Conservation (phyloP, 2,797 vertebrate species). For the Crenichthys baileyi region DNA sequence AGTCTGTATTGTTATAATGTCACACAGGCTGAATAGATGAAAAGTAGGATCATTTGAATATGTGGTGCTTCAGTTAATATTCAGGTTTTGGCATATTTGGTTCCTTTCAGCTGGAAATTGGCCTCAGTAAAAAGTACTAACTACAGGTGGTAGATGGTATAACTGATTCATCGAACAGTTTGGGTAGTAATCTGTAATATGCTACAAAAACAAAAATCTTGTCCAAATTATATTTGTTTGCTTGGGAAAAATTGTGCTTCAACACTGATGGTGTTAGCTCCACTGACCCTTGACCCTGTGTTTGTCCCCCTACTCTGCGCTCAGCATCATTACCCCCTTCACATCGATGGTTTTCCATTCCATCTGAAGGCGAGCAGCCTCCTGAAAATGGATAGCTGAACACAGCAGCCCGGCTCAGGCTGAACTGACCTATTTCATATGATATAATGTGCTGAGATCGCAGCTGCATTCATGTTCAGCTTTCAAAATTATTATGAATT, state of each 20-base stretch:
- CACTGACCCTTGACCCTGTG: slow-evolving; percentile 35
- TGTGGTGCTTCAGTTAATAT: not conserved
- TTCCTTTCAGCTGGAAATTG: not conserved
- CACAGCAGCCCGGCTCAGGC: slow-evolving; percentile 26
- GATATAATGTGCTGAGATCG: slow-evolving; percentile 62
- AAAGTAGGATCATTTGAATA: too few relatives aligned
- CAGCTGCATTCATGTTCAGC: slow-evolving; percentile 52
- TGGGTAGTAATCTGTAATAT: not conserved
- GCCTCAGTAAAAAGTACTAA: too few relatives aligned
- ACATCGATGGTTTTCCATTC: slow-evolving; percentile 6
- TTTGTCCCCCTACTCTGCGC: slow-evolving; percentile 19
- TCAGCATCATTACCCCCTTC: slow-evolving; percentile 15
- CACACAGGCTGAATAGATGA: not conserved
- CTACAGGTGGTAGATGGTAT: not conserved
- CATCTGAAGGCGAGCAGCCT: slow-evolving; percentile 4
- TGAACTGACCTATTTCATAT: slow-evolving; percentile 69
- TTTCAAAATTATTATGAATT: slow-evolving; percentile 57
- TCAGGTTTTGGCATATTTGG: not conserved
- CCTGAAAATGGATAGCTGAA: slow-evolving; percentile 31
- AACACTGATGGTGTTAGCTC: slow-evolving; percentile 1
- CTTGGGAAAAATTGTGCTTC: not conserved
- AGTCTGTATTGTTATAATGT: not conserved
- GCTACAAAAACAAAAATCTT: not conserved
- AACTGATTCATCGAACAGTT: not conserved
- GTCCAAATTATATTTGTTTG: not conserved